Conservation (phyloP, 2,113 vertebrate species). For the Thinocorus orbignyianus region DNA sequence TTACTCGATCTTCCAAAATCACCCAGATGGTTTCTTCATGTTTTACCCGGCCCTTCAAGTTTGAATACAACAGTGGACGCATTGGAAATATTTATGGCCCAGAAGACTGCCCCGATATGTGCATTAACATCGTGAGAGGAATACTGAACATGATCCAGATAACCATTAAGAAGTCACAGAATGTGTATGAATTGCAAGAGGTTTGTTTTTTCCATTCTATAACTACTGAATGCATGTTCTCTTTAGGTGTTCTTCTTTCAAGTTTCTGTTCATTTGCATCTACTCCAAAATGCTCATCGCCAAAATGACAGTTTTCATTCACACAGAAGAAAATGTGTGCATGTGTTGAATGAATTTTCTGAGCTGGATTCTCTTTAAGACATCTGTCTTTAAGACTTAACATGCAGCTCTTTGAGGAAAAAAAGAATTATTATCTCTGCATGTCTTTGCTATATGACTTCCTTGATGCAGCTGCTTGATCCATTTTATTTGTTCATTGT, state of each 20-base stretch:
- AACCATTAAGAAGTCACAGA: slow-evolving; percentile 81
- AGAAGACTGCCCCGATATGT: slow-evolving; percentile 52
- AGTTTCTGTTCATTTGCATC: background rate
- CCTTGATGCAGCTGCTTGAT: background rate
- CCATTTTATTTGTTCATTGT: background rate
- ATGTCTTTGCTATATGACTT: background rate
- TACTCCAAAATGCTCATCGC: background rate
- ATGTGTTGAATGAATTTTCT: background rate
- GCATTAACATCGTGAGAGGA: slow-evolving; percentile 80
- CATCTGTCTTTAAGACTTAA: background rate
- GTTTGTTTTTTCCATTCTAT: slow-evolving; percentile 31
- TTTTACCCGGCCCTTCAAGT: slow-evolving; percentile 73
- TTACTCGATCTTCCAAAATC: slow-evolving; percentile 70
- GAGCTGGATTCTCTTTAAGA: background rate
- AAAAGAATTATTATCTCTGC: background rate
- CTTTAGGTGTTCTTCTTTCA: background rate
- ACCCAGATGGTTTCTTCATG: slow-evolving; percentile 61
- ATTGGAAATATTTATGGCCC: slow-evolving; percentile 76
- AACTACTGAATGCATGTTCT: background rate
- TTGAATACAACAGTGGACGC: slow-evolving; percentile 77
- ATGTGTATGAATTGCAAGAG: slow-evolving; percentile 82
- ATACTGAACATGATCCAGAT: slow-evolving; percentile 77
- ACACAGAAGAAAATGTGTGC: background rate
- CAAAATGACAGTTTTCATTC: background rate
- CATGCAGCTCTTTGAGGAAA: background rate